Percentiles rank a stretch among this genome's conserved stretches.
Evolutionary conservation across 2,797 vertebrate genomes (phyloP).

Genomic region (Acanthis flammea): DNA sequence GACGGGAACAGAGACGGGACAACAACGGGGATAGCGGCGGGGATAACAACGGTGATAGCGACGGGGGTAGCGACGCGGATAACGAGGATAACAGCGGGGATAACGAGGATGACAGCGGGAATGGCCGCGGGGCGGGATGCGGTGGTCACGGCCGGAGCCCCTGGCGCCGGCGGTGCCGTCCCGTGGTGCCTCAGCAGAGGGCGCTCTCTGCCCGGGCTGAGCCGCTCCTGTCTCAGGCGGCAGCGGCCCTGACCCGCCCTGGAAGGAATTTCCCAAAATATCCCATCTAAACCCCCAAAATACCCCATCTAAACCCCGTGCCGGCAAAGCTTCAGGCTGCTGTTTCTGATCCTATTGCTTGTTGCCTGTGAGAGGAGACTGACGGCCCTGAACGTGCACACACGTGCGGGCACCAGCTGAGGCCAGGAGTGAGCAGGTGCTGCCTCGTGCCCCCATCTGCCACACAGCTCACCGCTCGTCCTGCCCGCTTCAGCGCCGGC

Average conservation of each 20-base stretch:
- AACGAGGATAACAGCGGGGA: neutral
- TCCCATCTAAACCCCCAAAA: rapidly evolving
- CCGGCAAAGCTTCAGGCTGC: rapidly evolving
- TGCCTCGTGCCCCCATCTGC: neutral
- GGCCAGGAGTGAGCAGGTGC: rapidly evolving
- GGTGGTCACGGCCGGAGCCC: neutral
- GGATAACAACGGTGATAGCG: neutral
- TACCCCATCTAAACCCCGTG: rapidly evolving
- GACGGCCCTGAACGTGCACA: neutral
- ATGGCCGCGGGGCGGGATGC: neutral
- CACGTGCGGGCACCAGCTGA: rapidly evolving
- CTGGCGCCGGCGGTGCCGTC: neutral
- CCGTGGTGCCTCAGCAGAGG: neutral
- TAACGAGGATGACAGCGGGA: neutral
- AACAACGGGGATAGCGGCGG: neutral
- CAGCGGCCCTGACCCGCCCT: rapidly evolving
- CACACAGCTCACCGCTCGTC: rapidly evolving
- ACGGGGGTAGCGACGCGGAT: too few species aligned
- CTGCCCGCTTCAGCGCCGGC: rapidly evolving
- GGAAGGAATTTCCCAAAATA: too few species aligned
- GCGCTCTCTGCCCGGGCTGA: neutral
- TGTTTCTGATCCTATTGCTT: neutral
- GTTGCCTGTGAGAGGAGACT: too few species aligned
- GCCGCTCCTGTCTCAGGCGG: neutral
- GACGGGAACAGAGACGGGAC: too few species aligned